Conservation (phyloP, 1,140 invertebrate genomes). For the Meteorus sp. region DNA sequence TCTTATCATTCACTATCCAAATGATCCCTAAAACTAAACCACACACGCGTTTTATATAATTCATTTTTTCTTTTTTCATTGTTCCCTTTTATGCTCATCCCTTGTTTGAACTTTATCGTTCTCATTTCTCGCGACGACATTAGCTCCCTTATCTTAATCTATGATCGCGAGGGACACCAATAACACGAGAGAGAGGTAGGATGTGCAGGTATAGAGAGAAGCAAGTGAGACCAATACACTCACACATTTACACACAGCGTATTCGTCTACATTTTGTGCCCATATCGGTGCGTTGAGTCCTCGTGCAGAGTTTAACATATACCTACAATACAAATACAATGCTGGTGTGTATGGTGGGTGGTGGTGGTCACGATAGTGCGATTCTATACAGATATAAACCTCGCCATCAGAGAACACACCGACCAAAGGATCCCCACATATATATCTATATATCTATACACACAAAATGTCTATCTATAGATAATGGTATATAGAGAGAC, state of each 20-base stretch:
- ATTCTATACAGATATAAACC: too few relatives aligned
- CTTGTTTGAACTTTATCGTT: slow-evolving; percentile 21
- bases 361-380: background rate
- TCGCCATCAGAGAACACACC: too few relatives aligned
- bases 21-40: too few relatives aligned
- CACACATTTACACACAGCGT: background rate
- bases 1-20: too few relatives aligned
- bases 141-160: slow-evolving; percentile 26
- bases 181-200: slow-evolving; percentile 18
- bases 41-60: background rate
- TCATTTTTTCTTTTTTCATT: background rate
- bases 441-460: too few relatives aligned
- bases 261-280: slow-evolving; percentile 3
- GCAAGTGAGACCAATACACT: too few relatives aligned
- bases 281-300: slow-evolving; percentile 14
- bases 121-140: slow-evolving; percentile 26
- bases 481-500: too few relatives aligned
- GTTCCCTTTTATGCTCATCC: background rate
- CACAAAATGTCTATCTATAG: too few relatives aligned
- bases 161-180: slow-evolving; percentile 24
- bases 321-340: too few relatives aligned
- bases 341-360: slow-evolving; percentile 7
- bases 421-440: too few relatives aligned
- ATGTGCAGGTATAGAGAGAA: background rate
- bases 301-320: slow-evolving; percentile 6